Evolutionary conservation across 2,113 vertebrate species (phyloP), one percentile per base, ranked within the genome.

Genomic region (Mystacornis crossleyi): DNA sequence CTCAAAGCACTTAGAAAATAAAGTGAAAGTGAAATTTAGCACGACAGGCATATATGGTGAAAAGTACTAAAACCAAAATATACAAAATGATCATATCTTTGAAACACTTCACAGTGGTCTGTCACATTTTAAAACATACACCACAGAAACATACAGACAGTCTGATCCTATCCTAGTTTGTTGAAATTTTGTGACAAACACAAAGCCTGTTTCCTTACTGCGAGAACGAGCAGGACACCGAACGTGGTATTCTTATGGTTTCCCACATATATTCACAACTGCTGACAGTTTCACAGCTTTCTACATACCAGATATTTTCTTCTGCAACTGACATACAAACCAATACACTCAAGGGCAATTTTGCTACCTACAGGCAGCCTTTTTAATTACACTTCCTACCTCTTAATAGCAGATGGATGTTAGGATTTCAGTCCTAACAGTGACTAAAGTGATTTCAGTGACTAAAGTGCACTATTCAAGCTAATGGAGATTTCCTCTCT

Each of bases 221-320:
- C 0, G 0, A 53, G 65, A 61, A 53, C 2, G 53, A 80, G 36
- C 34, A 48, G 36, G 33, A 60, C 40, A n/a, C 18, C 8, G 34
- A 79, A 57, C 2, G 4, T 8, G 14, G 24, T 25, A 58, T 62
- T 45, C 20, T 50, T 51, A 12, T 14, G 12, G 14, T n/a, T 92
- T 55, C 21, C 36, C 33, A 23, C 2, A 4, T 6, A 54, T 31
- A 58, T 25, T 51, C 62, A 51, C 31, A 92, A 65, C 43, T 64
- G 33, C 18, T 48, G 40, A 79, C 26, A 73, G 33, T 48, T 69
- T 57, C 62, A 57, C 18, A 81, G 48, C 12, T 53, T 69, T 53
- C n/a, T 20, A 74, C 16, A 58, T 11, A 57, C 12, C 14, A 3
- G 15, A n/a, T 25, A 42, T 77, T 81, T 82, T 89, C 31, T 77